A percentile compares a stretch with the other conserved stretches of the same genome.
These are phyloP conservation scores for Acropternis orthonyx DNA, from an alignment of 2,797 vertebrate genomes.

Conservation along the genomic window DNA sequence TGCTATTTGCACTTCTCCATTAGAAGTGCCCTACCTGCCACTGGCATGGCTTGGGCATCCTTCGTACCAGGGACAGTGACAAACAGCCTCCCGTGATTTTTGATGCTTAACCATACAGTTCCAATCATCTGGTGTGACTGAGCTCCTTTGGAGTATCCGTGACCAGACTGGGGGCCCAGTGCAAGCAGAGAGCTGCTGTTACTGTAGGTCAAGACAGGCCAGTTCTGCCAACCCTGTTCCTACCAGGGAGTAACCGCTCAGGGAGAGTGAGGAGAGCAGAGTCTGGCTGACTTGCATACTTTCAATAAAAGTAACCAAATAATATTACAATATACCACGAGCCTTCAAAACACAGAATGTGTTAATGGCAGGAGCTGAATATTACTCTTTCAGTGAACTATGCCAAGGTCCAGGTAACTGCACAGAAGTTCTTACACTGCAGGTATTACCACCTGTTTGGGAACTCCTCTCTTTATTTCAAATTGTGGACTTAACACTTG, in stretches of 20 bases:
- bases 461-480: not conserved
- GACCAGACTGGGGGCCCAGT: not conserved
- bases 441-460: not conserved
- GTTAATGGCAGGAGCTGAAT: not conserved
- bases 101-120: not conserved
- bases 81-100: not conserved
- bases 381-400: not conserved
- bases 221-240: not conserved
- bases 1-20: not conserved
- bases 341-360: not conserved
- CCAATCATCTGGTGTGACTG: not conserved
- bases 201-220: not conserved
- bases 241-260: rapidly evolving
- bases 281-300: not conserved
- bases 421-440: not conserved
- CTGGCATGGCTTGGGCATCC: not conserved
- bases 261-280: not conserved
- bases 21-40: not conserved
- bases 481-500: not conserved
- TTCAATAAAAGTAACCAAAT: not conserved
- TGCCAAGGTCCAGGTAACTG: rapidly evolving
- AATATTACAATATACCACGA: not conserved
- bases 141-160: not conserved
- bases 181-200: not conserved
- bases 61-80: not conserved